Conservation (phyloP, 2,888 invertebrate species). For the Rotaria macrura region DNA sequence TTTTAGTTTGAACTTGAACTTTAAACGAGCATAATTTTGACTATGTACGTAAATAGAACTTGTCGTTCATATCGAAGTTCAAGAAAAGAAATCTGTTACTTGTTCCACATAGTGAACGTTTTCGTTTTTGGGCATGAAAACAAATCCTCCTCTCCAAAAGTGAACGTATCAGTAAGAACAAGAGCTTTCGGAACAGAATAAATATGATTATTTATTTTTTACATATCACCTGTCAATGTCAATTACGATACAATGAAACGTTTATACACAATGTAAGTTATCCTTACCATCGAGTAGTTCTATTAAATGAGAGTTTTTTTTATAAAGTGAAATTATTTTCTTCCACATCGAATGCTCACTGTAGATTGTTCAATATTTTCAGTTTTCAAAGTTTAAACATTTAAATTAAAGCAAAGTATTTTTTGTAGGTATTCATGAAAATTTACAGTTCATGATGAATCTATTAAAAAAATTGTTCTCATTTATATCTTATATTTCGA, state of each 20-base stretch:
- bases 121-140: too few species aligned
- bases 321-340: conserved; percentile 74
- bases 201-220: conserved; percentile 76
- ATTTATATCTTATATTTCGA: too few species aligned
- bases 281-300: conserved; percentile 67
- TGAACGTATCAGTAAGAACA: conserved; percentile 90
- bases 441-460: too few species aligned
- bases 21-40: too few species aligned
- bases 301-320: conserved; percentile 65
- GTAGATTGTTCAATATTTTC: too few species aligned
- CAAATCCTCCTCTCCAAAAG: conserved; percentile 86
- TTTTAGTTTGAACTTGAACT: conserved; percentile 75
- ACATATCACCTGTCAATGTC: conserved; percentile 71
- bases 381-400: conserved; percentile 68
- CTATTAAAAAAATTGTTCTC: too few species aligned
- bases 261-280: conserved; percentile 57
- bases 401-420: too few species aligned
- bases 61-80: too few species aligned
- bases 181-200: conserved; percentile 98
- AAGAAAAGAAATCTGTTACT: too few species aligned
- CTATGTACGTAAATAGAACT: too few species aligned
- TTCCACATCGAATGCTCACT: too few species aligned
- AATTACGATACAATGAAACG: conserved; percentile 55
- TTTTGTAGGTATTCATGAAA: too few species aligned
- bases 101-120: conserved; percentile 88